Evolutionary conservation across 2,888 invertebrate genomes (phyloP), one percentile per base, ranked within the genome.

Genomic region (Pollenia amentaria): DNA sequence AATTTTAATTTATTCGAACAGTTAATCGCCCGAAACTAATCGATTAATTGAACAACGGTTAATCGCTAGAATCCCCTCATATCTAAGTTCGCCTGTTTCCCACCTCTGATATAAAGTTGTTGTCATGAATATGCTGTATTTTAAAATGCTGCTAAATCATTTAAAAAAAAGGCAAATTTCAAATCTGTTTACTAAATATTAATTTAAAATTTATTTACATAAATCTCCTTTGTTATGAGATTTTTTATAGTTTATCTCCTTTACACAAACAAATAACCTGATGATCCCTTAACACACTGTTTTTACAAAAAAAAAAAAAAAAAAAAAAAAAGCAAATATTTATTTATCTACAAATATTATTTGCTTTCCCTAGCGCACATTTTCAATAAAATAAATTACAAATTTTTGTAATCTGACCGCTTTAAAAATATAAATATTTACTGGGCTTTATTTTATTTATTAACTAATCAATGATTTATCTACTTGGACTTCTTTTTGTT

Each of bases 381-480:
- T 57, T n/a, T 9, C 40, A 46, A 44, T 53, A 82, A 70, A 55
- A 55, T 80, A 57, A 80, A 72, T 80, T 62, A 16, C 44, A 64
- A 14, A 44, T 21, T 38, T 40, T 48, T 82, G 75, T 75, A 67
- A 82, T 76, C 82, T 70, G 62, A 14, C 11, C 53, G 46, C 53
- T 62, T 53, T 46, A 18, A 76, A 76, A 67, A 38, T 42, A 82
- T 73, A 67, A 84, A 79, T 84, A 84, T 73, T 79, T 65, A 44
- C 60, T 75, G 40, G 67, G 51, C 67, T 78, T 84, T 78, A 84
- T 62, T 60, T 73, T 64, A 64, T 80, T 84, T 84, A 84, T 67
- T 78, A 84, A 78, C 78, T 78, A 84, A 72, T 78, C 60, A 78
- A n/a, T 78, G 84, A 78, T 84, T 84, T 73, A 84, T 65, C 14